Base-by-base conservation (phyloP, 2,113 vertebrate genomes). In the Hemichromis elongatus region DNA sequence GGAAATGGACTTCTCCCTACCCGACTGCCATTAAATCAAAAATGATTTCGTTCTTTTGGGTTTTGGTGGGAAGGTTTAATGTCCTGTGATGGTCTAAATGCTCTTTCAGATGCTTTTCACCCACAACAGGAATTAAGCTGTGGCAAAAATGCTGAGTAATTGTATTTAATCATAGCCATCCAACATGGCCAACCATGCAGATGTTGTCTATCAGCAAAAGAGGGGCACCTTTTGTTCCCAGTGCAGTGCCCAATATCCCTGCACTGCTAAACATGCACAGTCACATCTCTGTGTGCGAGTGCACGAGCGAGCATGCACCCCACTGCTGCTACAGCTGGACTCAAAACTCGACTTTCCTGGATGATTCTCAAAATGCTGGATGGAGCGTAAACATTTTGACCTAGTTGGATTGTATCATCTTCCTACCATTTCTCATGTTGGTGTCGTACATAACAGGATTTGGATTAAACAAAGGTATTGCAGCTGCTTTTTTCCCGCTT, bases 271-370 rank as follows among this genome's bases (percentile, higher is more conserved):
- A 47, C 53, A 61, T 37, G 42, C 84, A 77, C 79, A 35, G 59
- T 26, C 80, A 33, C 13, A 68, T 81, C 37, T 90, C 68, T 54
- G 63, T 59, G 82, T 42, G 84, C n/a, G 12, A 28, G 80, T 28
- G 56, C 73, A 80, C 6, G 14, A 77, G 26, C 16, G 11, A 66
- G 45, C 37, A 54, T 37, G 70, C 84, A 52, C 63, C 66, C 82
- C 26, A 19, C 82, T 57, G 18, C 78, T 81, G 45, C 35, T 53
- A 9, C 1, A 68, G 66, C 88, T 90, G 90, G 83, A 92, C 63
- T 18, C 30, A 37, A 13, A 56, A 11, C 68, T 28, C 4, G 14
- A 5, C 80, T 90, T 91, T 90, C 88, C 90, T 91, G 88, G 89
- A 81, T 5, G 33, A 3, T n/a, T 59, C 59, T 89, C 85, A 81